Base-by-base conservation (phyloP, 2,113 vertebrate genomes). In the Gyps fulvus region DNA sequence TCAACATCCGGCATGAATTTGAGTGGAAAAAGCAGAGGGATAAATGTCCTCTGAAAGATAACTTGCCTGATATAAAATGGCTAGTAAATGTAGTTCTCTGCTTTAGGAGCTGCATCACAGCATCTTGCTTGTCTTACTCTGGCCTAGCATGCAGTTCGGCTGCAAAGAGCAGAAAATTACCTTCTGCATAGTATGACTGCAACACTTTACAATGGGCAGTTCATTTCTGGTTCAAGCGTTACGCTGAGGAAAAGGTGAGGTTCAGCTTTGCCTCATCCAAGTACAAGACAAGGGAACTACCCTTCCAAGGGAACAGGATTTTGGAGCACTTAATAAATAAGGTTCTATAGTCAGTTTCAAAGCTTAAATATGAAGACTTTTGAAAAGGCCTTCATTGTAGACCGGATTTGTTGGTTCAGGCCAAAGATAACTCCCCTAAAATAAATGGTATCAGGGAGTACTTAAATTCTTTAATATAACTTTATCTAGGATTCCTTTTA, bases 151-250 rank as follows among this genome's bases (percentile, higher is more conserved):
- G 10, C 3, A 3, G 36, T 29, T 76, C 10, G 22, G 36, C 45
- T 59, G 67, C 45, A 22, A 50, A 67, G 12, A 29, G 31, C 16
- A 21, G 54, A 63, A 55, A 47, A 57, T 9, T 27, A 18, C 31
- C 22, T 52, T 38, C 70, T 58, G 36, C 10, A 2, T 29, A n/a
- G 10, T 23, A 10, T 2, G 20, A 12, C 17, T 62, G 43, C 19
- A n/a, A 5, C 8, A 14, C 22, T 40, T 77, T 3, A 4, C 12
- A n/a, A 5, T 0, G 34, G 23, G 8, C 26, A 58, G 7, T 3
- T 78, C 8, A 6, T 26, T 74, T 42, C 52, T 82, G n/a, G 4
- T 0, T 79, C 58, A 11, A 22, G 14, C 9, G 6, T 63, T 72
- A 50, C 59, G 18, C 61, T 31, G 43, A 54, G 49, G 10, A 47